These are phyloP conservation scores for Casuarius casuarius DNA, from an alignment of 2,113 vertebrate genomes.

Conservation along the genomic window DNA sequence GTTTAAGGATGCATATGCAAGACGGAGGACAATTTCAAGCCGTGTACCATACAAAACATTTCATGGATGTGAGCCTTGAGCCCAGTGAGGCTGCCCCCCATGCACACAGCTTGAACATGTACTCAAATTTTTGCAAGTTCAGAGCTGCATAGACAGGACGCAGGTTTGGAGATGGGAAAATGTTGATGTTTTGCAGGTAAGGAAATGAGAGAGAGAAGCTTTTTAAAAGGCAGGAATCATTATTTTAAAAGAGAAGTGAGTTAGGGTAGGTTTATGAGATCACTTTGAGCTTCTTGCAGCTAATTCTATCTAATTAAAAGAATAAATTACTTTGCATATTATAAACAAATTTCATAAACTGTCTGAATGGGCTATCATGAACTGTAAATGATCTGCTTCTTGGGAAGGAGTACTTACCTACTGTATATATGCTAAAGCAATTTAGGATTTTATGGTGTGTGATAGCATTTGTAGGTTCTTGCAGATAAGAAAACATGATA, in stretches of 20 bases:
- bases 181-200: background rate
- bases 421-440: background rate
- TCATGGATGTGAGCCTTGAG: background rate
- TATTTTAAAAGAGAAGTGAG: background rate
- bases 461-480: background rate
- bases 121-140: background rate
- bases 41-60: background rate
- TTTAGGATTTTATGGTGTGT: background rate
- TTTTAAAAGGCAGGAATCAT: background rate
- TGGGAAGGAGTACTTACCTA: background rate
- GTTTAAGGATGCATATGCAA: conserved; percentile 42
- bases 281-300: background rate
- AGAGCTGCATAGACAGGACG: background rate
- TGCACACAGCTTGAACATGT: background rate
- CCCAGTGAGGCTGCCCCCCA: background rate
- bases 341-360: background rate
- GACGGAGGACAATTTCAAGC: background rate
- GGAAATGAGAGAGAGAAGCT: background rate
- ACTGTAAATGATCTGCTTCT: background rate
- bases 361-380: background rate
- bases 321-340: background rate
- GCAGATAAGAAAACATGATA: background rate
- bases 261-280: background rate
- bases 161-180: background rate
- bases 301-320: background rate